These are phyloP conservation scores for Cervus canadensis DNA, from an alignment of 2,113 vertebrate genomes.

Conservation along the genomic window DNA sequence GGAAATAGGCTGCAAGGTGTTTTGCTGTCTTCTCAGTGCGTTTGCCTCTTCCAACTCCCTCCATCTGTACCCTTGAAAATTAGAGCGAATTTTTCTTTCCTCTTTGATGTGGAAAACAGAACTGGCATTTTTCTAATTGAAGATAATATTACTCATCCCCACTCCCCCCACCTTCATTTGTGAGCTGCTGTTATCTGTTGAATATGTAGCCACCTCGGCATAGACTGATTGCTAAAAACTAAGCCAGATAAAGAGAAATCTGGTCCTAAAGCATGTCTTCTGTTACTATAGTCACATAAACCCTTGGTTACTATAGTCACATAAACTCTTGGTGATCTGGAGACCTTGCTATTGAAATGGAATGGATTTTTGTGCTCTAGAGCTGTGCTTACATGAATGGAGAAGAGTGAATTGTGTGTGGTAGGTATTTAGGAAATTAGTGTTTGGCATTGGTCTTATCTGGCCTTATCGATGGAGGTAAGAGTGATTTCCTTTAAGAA, in stretches of 20 bases:
- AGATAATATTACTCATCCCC: constrained; percentile 3
- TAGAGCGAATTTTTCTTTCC: constrained; percentile 12
- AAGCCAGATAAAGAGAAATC: not conserved
- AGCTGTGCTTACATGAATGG: not conserved
- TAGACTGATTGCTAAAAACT: constrained; percentile 49
- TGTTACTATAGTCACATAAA: not conserved
- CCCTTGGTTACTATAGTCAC: not conserved
- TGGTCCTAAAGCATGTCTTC: not conserved
- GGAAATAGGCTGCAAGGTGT: not conserved
- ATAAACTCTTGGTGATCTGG: not conserved
- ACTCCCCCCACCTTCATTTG: not conserved
- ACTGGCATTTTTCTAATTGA: constrained; percentile 58
- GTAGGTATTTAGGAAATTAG: constrained; percentile 12
- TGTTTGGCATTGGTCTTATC: not conserved
- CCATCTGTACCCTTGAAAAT: not conserved
- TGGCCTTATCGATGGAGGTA: not conserved
- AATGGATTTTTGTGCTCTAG: constrained; percentile 9
- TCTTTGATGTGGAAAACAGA: constrained; percentile 20
- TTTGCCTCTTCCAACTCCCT: not conserved
- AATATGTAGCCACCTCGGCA: constrained; percentile 39
- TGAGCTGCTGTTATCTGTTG: constrained; percentile 47
- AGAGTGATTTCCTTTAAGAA: constrained; percentile 6
- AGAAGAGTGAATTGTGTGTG: not conserved
- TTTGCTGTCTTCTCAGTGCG: not conserved
- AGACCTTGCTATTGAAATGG: not conserved